Conservation (phyloP, 2,888 invertebrate species). For the Corythucha ciliata region DNA sequence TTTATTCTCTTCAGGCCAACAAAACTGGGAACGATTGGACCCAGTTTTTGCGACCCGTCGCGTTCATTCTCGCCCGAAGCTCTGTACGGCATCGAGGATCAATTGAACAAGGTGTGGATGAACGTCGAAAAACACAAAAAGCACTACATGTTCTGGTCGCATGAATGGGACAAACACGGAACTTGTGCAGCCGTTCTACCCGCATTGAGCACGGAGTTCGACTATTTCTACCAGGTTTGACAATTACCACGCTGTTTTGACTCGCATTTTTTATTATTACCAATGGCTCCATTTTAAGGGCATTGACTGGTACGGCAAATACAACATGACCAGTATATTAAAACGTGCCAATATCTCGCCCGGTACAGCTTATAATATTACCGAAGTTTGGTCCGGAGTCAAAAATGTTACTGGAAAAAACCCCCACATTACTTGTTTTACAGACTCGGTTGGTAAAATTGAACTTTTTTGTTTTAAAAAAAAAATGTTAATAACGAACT, state of each 20-base stretch:
- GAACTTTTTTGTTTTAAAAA: background rate
- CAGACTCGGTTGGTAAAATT: constrained; percentile 43
- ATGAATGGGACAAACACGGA: constrained; percentile 78
- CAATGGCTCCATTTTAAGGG: constrained; percentile 47
- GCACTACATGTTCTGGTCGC: constrained; percentile 57
- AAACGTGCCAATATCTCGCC: constrained; percentile 50
- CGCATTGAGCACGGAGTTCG: constrained; percentile 50
- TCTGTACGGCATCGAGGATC: constrained; percentile 49
- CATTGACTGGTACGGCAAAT: constrained; percentile 51
- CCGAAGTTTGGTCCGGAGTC: constrained; percentile 47
- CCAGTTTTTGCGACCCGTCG: constrained; percentile 59
- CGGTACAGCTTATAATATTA: constrained; percentile 44
- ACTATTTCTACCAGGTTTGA: constrained; percentile 54
- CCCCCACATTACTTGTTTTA: constrained; percentile 55
- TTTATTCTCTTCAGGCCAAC: constrained; percentile 52
- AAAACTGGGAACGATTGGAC: constrained; percentile 55
- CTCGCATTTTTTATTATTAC: constrained; percentile 26
- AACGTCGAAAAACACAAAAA: constrained; percentile 55
- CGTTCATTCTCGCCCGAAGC: constrained; percentile 55
- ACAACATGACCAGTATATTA: constrained; percentile 53
- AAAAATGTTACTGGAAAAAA: constrained; percentile 48
- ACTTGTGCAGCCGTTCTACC: constrained; percentile 59
- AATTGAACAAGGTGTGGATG: constrained; percentile 57
- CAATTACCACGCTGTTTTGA: background rate
- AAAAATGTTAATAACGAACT: background rate